These are phyloP conservation scores for Drosophila kurseongensis DNA, from an alignment of 1,140 invertebrate species.

Conservation along the genomic window DNA sequence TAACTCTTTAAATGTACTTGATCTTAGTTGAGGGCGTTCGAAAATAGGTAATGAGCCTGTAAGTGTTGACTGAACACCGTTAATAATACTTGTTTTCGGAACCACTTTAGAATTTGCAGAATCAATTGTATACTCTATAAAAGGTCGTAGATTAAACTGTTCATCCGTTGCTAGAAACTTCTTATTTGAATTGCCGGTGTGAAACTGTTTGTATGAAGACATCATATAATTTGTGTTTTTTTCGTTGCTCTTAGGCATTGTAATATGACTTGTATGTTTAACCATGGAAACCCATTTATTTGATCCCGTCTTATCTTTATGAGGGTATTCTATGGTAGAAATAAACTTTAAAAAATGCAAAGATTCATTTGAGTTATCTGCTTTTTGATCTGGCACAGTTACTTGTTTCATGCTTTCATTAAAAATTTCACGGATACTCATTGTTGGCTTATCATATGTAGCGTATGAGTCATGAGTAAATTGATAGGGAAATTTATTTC, in stretches of 20 bases:
- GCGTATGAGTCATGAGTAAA: neutral
- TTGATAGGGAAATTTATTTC: neutral
- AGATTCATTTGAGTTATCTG: constrained; percentile 21
- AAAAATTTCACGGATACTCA: neutral
- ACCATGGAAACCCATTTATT: constrained; percentile 11
- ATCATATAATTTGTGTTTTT: constrained; percentile 4
- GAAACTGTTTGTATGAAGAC: neutral
- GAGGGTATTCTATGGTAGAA: neutral
- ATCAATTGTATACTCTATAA: neutral
- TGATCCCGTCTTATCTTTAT: neutral
- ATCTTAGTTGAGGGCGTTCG: neutral
- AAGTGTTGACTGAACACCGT: too few species aligned
- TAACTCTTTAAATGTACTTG: neutral
- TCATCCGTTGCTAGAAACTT: constrained; percentile 28
- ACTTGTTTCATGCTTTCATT: neutral
- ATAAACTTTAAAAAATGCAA: neutral
- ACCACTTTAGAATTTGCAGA: neutral
- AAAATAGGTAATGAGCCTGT: too few species aligned
- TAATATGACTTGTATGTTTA: neutral
- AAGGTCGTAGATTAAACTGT: constrained; percentile 17
- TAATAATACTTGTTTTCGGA: neutral
- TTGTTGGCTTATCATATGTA: neutral
- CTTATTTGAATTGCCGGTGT: neutral
- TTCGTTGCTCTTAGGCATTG: constrained; percentile 12
- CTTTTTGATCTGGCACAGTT: constrained; percentile 24